Conservation (phyloP, 2,797 vertebrate genomes). For the Sebastolobus altivelis region DNA sequence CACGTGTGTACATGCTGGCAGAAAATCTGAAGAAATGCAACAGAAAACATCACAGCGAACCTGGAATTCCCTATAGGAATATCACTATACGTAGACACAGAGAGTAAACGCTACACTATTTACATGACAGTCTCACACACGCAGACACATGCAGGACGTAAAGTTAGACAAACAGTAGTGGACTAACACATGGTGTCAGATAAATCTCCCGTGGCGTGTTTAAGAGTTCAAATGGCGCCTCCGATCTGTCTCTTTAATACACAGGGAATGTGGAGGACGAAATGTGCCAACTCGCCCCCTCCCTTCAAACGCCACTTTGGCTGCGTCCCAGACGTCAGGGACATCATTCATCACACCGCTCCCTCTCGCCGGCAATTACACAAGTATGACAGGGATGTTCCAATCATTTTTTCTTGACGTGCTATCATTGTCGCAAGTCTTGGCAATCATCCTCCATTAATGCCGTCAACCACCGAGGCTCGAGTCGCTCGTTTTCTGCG, state of each 20-base stretch:
- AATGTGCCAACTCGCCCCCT: slow-evolving; percentile 65
- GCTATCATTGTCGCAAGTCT: slow-evolving; percentile 56
- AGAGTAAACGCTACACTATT: slow-evolving; percentile 24
- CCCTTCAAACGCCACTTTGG: slow-evolving; percentile 65
- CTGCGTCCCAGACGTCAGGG: slow-evolving; percentile 65
- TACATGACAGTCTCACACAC: slow-evolving; percentile 39
- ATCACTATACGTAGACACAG: slow-evolving; percentile 6
- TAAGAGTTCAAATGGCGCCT: slow-evolving; percentile 75
- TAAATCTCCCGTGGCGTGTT: slow-evolving; percentile 73
- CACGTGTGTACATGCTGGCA: slow-evolving; percentile 7
- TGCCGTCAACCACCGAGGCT: slow-evolving; percentile 11
- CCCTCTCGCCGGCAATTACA: slow-evolving; percentile 62
- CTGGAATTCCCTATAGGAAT: slow-evolving; percentile 4
- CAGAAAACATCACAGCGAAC: slow-evolving; percentile 5
- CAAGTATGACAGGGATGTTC: slow-evolving; percentile 70
- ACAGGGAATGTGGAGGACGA: slow-evolving; percentile 67
- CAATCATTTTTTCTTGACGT: slow-evolving; percentile 48
- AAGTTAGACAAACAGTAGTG: slow-evolving; percentile 61
- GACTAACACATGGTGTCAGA: slow-evolving; percentile 68
- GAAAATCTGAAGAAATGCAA: neutral
- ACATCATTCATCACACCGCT: slow-evolving; percentile 67
- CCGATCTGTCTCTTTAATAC: slow-evolving; percentile 78
- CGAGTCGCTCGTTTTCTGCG: neutral
- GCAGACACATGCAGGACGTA: slow-evolving; percentile 40
- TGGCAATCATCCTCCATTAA: slow-evolving; percentile 45